Percentiles rank a stretch among this genome's conserved stretches.
These are phyloP conservation scores for Parus major DNA, from an alignment of 2,113 vertebrate genomes.

Conservation along the genomic window DNA sequence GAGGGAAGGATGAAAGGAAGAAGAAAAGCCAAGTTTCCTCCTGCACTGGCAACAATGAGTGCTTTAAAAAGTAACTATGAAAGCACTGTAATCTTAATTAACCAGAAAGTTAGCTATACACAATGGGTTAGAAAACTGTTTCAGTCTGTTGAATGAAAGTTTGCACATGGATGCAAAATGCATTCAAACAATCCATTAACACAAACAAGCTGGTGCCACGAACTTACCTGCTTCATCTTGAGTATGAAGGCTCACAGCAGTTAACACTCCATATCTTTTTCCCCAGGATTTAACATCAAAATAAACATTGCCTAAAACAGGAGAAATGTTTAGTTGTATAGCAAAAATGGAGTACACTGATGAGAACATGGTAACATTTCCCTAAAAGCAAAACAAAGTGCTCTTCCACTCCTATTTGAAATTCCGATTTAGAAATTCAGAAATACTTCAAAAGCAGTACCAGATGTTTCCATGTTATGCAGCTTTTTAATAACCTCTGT, in stretches of 20 bases:
- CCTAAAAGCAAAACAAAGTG: not conserved
- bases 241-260: constrained; percentile 15
- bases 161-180: not conserved
- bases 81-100: not conserved
- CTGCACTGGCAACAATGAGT: not conserved
- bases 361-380: not conserved
- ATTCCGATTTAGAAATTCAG: not conserved
- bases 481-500: not conserved
- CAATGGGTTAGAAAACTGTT: not conserved
- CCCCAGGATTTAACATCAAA: constrained; percentile 89
- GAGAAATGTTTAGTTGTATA: not conserved
- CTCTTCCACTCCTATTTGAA: not conserved
- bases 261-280: constrained; percentile 84
- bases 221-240: constrained; percentile 78
- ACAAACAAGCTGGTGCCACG: not conserved
- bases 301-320: constrained; percentile 88
- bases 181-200: not conserved
- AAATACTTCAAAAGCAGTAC: not conserved
- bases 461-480: not conserved
- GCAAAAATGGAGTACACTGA: not conserved
- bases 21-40: not conserved
- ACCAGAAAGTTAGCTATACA: not conserved
- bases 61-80: not conserved
- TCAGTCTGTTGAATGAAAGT: not conserved
- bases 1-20: not conserved